These are phyloP conservation scores for Fopius arisanus DNA, from an alignment of 1,140 invertebrate genomes.

Conservation along the genomic window DNA sequence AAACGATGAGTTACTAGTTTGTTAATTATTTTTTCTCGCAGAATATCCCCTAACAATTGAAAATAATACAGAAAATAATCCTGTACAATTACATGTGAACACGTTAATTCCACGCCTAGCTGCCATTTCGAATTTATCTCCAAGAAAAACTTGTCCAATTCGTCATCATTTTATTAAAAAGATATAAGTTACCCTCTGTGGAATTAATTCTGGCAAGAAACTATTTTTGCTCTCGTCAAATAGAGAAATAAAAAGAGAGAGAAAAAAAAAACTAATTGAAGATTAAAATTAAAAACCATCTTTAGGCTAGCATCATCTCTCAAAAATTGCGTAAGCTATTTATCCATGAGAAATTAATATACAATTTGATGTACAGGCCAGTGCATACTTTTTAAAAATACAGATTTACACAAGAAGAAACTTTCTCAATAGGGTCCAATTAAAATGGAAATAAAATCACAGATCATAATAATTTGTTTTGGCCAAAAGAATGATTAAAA, in stretches of 20 bases:
- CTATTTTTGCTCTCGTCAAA: neutral
- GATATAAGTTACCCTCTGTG: neutral
- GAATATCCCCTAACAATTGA: neutral
- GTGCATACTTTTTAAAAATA: slow-evolving; percentile 5
- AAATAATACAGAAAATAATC: slow-evolving; percentile 47
- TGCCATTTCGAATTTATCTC: slow-evolving; percentile 44
- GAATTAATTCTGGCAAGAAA: slow-evolving; percentile 14
- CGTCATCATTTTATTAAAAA: neutral
- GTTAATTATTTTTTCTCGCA: slow-evolving; percentile 33
- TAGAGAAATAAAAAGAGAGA: slow-evolving; percentile 12
- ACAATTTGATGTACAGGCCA: slow-evolving; percentile 13
- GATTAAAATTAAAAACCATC: neutral
- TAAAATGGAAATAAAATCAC: slow-evolving; percentile 13
- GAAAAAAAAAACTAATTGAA: neutral
- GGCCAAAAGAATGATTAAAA: slow-evolving; percentile 11
- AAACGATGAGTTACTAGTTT: slow-evolving; percentile 53
- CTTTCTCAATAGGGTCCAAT: neutral
- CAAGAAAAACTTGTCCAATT: slow-evolving; percentile 26
- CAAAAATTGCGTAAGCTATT: neutral
- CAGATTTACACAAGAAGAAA: neutral
- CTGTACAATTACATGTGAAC: slow-evolving; percentile 51
- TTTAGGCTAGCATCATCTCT: neutral
- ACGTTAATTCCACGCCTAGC: slow-evolving; percentile 46
- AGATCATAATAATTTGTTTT: slow-evolving; percentile 9
- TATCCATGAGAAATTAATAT: neutral